A percentile compares a stretch with the other conserved stretches of the same genome.
Evolutionary conservation across 2,797 vertebrate genomes (phyloP).

Genomic region (Heliangelus exortis): DNA sequence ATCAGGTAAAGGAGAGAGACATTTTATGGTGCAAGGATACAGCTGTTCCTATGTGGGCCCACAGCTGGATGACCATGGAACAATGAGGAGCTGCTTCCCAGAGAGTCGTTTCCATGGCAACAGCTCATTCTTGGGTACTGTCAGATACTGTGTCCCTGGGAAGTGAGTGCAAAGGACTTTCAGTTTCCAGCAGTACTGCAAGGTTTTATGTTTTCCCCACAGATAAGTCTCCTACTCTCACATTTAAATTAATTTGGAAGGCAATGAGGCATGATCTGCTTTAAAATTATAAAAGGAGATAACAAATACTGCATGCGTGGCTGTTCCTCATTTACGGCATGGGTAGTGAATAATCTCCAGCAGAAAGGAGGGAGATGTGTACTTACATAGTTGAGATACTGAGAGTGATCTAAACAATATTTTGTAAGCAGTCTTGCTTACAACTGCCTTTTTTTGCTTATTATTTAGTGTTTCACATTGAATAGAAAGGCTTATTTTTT

Average conservation of each 20-base stretch:
- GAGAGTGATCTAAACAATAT: neutral
- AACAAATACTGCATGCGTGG: neutral
- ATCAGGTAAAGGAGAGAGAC: neutral
- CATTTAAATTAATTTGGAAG: constrained; percentile 73
- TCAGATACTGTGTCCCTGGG: constrained; percentile 52
- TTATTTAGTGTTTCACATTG: constrained; percentile 11
- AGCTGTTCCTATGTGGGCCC: constrained; percentile 22
- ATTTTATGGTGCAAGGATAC: constrained; percentile 44
- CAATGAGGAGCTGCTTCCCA: constrained; percentile 69
- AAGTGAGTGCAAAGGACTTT: constrained; percentile 48
- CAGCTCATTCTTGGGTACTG: constrained; percentile 58
- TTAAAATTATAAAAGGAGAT: neutral
- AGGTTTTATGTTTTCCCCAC: constrained; percentile 34
- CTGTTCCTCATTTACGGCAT: neutral
- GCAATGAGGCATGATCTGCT: constrained; percentile 42
- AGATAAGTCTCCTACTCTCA: constrained; percentile 54
- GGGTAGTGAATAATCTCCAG: neutral
- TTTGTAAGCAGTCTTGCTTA: constrained; percentile 3
- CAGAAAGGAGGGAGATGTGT: neutral
- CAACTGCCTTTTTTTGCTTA: neutral
- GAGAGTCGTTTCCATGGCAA: constrained; percentile 79
- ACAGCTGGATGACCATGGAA: constrained; percentile 76
- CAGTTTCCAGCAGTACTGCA: constrained; percentile 55
- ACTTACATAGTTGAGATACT: neutral
- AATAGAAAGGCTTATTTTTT: constrained; percentile 31